A percentile compares a stretch with the other conserved stretches of the same genome.
phyloP scores from a whole-genome alignment of 2,888 invertebrate species.

The Chromoteleia sp. region DNA sequence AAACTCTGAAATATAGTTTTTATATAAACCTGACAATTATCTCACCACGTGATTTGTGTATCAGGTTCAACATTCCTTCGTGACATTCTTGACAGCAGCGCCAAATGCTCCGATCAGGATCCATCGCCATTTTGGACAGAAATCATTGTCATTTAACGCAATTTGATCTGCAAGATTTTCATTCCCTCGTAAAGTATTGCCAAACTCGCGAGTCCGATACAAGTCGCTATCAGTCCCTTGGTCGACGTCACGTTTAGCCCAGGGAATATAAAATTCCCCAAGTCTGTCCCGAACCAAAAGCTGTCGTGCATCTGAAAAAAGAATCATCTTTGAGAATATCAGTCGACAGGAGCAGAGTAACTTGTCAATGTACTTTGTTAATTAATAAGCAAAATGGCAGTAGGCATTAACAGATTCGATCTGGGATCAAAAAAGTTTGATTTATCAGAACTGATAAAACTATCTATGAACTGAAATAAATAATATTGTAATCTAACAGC shows the following conservation, averaged over 20 bases:
- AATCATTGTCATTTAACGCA: conserved; percentile 83
- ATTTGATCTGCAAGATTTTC: conserved; percentile 85
- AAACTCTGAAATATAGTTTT: too few species aligned
- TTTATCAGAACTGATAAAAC: conserved; percentile 41
- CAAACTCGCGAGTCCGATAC: conserved; percentile 87
- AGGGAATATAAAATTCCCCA: conserved; percentile 88
- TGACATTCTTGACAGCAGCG: conserved; percentile 81
- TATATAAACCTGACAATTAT: too few species aligned
- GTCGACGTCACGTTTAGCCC: conserved; percentile 86
- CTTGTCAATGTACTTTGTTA: neutral
- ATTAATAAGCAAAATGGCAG: neutral
- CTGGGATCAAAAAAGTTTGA: conserved; percentile 24
- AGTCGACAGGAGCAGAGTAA: too few species aligned
- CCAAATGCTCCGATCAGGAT: conserved; percentile 84
- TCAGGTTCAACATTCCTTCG: conserved; percentile 67
- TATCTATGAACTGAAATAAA: conserved; percentile 23
- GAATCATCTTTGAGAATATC: neutral
- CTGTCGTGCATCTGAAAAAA: conserved; percentile 87
- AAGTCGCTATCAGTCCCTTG: conserved; percentile 86
- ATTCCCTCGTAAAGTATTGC: conserved; percentile 88
- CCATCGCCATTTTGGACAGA: conserved; percentile 77
- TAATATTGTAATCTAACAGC: conserved; percentile 21
- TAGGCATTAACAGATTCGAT: too few species aligned
- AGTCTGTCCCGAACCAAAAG: conserved; percentile 89
- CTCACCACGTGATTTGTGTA: conserved; percentile 75